These are phyloP conservation scores for Drosophila pseudoobscura DNA, from an alignment of 1,140 invertebrate genomes.

Conservation along the genomic window DNA sequence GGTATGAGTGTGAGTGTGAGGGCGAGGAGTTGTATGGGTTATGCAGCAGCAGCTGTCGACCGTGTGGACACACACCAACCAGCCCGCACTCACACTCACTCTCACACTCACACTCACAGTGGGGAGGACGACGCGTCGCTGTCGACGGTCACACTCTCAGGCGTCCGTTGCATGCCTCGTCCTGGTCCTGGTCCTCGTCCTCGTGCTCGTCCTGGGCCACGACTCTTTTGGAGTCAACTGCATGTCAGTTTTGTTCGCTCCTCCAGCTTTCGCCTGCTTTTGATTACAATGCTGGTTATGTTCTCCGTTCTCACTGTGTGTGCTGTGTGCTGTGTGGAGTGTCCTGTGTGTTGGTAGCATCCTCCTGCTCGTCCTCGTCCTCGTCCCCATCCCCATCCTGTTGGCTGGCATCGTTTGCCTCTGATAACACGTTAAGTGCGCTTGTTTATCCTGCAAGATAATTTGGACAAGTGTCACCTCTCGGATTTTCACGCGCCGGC, in stretches of 20 bases:
- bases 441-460: constrained; percentile 79
- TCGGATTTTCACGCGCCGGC: constrained; percentile 75
- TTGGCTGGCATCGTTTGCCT: constrained; percentile 59
- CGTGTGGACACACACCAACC: constrained; percentile 42
- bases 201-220: constrained; percentile 32
- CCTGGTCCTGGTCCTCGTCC: not conserved
- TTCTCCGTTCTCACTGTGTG: constrained; percentile 24
- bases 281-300: constrained; percentile 76
- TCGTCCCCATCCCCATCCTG: constrained; percentile 11
- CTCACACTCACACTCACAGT: not conserved
- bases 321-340: constrained; percentile 1
- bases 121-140: constrained; percentile 15
- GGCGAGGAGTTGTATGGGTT: constrained; percentile 54
- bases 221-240: constrained; percentile 74
- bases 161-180: constrained; percentile 62
- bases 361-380: constrained; percentile 13
- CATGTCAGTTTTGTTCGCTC: constrained; percentile 70
- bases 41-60: constrained; percentile 74
- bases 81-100: constrained; percentile 32
- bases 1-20: constrained; percentile 25
- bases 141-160: constrained; percentile 59
- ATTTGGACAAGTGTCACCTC: constrained; percentile 81
- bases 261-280: constrained; percentile 69
- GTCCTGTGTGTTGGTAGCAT: constrained; percentile 12
- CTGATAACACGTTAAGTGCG: constrained; percentile 80